phyloP scores from a whole-genome alignment of 1,140 invertebrate genomes.

The Scaptodrosophila lebanonensis region DNA sequence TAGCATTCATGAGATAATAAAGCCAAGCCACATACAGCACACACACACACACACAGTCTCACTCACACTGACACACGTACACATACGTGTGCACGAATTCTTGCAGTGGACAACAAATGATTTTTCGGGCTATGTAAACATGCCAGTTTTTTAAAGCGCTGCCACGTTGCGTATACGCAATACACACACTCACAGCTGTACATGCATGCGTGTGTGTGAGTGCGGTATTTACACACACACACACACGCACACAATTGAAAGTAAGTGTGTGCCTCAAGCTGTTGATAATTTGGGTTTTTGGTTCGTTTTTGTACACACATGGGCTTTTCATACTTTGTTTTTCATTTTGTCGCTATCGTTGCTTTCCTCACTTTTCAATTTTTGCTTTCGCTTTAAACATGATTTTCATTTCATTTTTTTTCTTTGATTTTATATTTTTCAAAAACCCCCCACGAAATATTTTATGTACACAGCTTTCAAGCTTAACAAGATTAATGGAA shows the following conservation, averaged over 20 bases:
- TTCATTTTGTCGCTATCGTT: slow-evolving; percentile 45
- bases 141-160: slow-evolving; percentile 20
- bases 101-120: slow-evolving; percentile 61
- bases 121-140: slow-evolving; percentile 26
- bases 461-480: slow-evolving; percentile 45
- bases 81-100: slow-evolving; percentile 23
- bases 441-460: slow-evolving; percentile 74
- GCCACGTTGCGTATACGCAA: slow-evolving; percentile 67
- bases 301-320: slow-evolving; percentile 4
- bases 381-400: slow-evolving; percentile 9
- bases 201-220: too few species aligned
- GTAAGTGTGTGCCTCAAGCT: slow-evolving; percentile 49
- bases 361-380: slow-evolving; percentile 63
- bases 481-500: background rate
- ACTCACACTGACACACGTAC: background rate
- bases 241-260: slow-evolving; percentile 49
- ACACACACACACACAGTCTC: slow-evolving; percentile 5
- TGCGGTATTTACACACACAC: too few species aligned
- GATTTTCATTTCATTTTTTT: slow-evolving; percentile 50
- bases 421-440: slow-evolving; percentile 52
- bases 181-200: slow-evolving; percentile 4
- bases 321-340: slow-evolving; percentile 29
- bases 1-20: slow-evolving; percentile 75
- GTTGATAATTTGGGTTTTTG: slow-evolving; percentile 57
- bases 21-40: slow-evolving; percentile 13